A percentile compares a stretch with the other conserved stretches of the same genome.
These are phyloP conservation scores for Tachysurus vachellii DNA, from an alignment of 2,113 vertebrate genomes.

Conservation along the genomic window DNA sequence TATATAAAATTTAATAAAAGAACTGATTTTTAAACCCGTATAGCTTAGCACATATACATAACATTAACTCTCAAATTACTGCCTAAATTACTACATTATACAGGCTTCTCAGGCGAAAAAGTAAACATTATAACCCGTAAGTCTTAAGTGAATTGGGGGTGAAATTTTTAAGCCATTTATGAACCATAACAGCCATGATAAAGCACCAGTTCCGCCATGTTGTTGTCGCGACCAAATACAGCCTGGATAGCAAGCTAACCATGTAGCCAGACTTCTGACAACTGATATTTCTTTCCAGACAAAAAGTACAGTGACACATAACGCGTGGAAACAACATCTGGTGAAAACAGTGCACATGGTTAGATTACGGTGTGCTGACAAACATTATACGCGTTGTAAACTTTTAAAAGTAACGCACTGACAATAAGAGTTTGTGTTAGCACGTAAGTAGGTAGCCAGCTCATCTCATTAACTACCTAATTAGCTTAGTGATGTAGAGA, in stretches of 20 bases:
- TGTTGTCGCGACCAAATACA: constrained; percentile 43
- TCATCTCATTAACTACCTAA: neutral
- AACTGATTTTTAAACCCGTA: neutral
- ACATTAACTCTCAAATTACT: neutral
- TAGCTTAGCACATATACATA: neutral
- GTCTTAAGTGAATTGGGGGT: neutral
- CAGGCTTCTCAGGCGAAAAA: neutral
- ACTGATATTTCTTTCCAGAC: neutral
- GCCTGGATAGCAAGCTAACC: constrained; percentile 23
- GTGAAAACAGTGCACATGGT: too few species aligned
- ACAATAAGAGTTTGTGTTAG: constrained; percentile 21
- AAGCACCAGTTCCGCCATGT: constrained; percentile 58
- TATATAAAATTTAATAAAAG: too few species aligned
- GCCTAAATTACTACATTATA: neutral
- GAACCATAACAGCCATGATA: constrained; percentile 51
- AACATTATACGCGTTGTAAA: neutral
- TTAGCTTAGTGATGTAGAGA: neutral
- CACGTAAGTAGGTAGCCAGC: neutral
- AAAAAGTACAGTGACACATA: neutral
- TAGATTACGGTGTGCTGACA: neutral
- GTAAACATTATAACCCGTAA: neutral
- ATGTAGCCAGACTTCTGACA: neutral
- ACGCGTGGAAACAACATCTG: neutral
- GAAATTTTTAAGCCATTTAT: constrained; percentile 3
- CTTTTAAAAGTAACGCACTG: neutral